phyloP scores from a whole-genome alignment of 2,797 vertebrate species.

The Capromys pilorides region DNA sequence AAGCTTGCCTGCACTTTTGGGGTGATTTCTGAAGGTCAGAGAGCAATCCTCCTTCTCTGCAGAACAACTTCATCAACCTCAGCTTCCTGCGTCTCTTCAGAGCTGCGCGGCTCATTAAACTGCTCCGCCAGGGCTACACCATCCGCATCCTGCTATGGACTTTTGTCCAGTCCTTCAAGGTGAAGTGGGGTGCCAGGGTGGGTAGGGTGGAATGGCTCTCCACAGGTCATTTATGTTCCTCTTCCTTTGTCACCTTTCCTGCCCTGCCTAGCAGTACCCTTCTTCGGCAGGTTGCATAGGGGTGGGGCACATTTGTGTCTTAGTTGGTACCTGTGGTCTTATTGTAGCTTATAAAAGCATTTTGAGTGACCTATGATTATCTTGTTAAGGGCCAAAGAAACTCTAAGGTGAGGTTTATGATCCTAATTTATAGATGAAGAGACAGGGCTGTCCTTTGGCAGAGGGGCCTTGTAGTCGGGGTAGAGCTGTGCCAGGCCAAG shows the following conservation, averaged over 20 bases:
- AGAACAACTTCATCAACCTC: conserved; percentile 98
- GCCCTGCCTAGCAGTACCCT: not conserved
- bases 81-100: conserved; percentile 97
- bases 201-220: not conserved
- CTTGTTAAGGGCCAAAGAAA: not conserved
- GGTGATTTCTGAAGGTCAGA: conserved; percentile 77
- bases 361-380: not conserved
- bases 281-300: not conserved
- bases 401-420: not conserved
- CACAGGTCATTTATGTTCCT: not conserved
- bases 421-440: not conserved
- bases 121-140: conserved; percentile 98
- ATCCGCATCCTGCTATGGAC: conserved; percentile 99
- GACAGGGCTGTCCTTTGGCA: rapidly evolving
- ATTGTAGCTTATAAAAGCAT: not conserved
- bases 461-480: not conserved
- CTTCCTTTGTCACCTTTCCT: not conserved
- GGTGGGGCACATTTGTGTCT: not conserved
- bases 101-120: conserved; percentile 96
- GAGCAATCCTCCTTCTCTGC: conserved; percentile 73
- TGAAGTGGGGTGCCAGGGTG: conserved; percentile 69
- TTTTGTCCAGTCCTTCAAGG: conserved; percentile 99
- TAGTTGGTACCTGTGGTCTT: not conserved
- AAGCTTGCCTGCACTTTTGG: not conserved
- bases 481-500: not conserved